Percentiles rank a stretch among this genome's conserved stretches.
phyloP scores from a whole-genome alignment of 2,113 vertebrate genomes.

The Chloropsis cyanopogon region DNA sequence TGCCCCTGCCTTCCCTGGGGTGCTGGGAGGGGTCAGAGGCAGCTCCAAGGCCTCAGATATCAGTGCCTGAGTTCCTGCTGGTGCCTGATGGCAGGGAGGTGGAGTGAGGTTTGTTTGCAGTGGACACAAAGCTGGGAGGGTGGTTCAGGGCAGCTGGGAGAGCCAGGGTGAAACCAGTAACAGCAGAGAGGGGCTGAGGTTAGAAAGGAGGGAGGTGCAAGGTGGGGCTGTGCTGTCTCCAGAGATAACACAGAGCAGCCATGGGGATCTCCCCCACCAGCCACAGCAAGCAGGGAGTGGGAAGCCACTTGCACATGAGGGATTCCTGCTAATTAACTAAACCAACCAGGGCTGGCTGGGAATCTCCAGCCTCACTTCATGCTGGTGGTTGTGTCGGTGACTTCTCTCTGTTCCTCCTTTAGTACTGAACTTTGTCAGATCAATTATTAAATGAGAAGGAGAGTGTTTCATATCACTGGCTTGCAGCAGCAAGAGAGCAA shows the following conservation, averaged over 20 bases:
- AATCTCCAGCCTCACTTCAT: background rate
- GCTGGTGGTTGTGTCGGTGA: background rate
- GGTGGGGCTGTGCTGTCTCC: background rate
- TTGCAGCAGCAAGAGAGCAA: background rate
- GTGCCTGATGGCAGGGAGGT: background rate
- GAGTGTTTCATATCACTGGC: background rate
- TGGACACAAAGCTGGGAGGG: constrained; percentile 5
- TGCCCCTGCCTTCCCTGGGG: background rate
- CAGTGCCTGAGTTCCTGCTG: background rate
- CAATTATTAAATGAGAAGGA: constrained; percentile 20
- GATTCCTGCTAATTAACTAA: constrained; percentile 27
- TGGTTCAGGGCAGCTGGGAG: background rate
- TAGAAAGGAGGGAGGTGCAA: background rate
- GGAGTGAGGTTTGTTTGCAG: background rate
- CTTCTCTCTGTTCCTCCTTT: background rate
- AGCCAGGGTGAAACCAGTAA: background rate
- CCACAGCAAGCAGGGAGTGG: background rate
- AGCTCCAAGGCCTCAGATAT: background rate
- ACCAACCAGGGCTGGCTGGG: background rate
- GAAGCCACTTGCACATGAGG: background rate
- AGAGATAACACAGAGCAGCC: background rate
- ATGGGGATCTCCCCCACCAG: background rate
- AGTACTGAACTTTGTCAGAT: background rate
- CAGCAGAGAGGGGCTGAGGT: background rate
- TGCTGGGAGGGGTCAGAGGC: background rate